phyloP scores from a whole-genome alignment of 2,888 invertebrate genomes.

The Tyria jacobaeae region DNA sequence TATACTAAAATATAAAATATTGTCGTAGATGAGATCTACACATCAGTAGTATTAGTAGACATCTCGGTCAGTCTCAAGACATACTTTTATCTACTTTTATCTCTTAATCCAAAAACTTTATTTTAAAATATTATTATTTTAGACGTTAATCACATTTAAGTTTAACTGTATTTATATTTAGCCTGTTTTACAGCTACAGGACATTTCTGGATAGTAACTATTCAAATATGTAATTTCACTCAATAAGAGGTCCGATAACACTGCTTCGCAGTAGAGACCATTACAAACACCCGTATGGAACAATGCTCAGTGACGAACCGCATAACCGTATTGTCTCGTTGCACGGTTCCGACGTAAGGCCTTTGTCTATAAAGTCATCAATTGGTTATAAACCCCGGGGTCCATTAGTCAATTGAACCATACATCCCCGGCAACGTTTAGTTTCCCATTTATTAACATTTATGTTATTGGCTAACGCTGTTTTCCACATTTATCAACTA shows the following conservation, averaged over 20 bases:
- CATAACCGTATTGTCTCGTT: slow-evolving; percentile 31
- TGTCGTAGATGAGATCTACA: too few species aligned
- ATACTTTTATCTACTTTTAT: too few species aligned
- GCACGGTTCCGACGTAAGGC: slow-evolving; percentile 18
- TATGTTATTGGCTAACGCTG: slow-evolving; percentile 12
- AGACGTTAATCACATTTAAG: neutral
- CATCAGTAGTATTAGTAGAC: too few species aligned
- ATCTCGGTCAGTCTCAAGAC: too few species aligned
- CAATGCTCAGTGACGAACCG: slow-evolving; percentile 33
- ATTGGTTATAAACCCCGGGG: slow-evolving; percentile 16
- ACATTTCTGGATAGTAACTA: neutral
- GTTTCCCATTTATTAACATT: slow-evolving; percentile 23
- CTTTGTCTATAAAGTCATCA: slow-evolving; percentile 32
- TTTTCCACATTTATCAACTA: slow-evolving; percentile 7
- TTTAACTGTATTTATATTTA: neutral
- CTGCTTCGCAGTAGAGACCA: slow-evolving; percentile 8
- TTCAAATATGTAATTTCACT: neutral
- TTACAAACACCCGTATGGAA: slow-evolving; percentile 17
- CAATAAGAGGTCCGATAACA: neutral
- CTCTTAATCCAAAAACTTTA: neutral
- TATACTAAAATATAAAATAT: neutral
- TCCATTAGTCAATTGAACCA: slow-evolving; percentile 19
- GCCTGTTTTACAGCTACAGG: neutral
- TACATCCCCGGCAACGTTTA: slow-evolving; percentile 9
- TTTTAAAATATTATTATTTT: neutral